Evolutionary conservation across 2,797 vertebrate species (phyloP), one percentile per base, ranked within the genome.

Genomic region (Phoebastria nigripes): DNA sequence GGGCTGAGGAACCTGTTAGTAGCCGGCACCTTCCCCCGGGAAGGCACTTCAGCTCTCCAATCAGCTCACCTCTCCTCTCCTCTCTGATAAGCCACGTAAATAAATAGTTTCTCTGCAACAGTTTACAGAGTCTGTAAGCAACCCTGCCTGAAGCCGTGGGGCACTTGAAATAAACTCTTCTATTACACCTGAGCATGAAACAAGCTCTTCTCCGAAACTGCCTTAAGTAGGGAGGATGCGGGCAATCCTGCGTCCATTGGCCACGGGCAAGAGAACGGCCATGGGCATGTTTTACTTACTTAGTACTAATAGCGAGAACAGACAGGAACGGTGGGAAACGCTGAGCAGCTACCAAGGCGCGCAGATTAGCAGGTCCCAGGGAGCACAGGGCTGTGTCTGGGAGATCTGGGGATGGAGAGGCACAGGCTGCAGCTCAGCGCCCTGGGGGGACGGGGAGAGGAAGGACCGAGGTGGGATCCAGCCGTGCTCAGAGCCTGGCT

Each of bases 191-290:
- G 59, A 82, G 44, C 39, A 6, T n/a, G 46, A 44, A 89, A 65
- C 29, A 51, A 76, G 29, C 47, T 87, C 42, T 71, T 82, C 62
- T 82, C 78, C 4, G 8, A 76, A 65, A 71, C 52, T 29, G 33
- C 22, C 21, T 47, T 20, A 47, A 89, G 54, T 10, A 49, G 74
- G 2, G 17, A 91, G 54, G 46, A 19, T 18, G 72, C 15, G 10
- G 69, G 21, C 61, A 89, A 37, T 74, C 69, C 31, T 78, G 49
- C 0, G 0, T 81, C 69, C 52, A 39, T 70, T 0, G 0, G 15
- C 72, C 7, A 2, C 3, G 4, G 0, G 0, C 47, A 61, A 54
- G 29, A 70, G 18, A 66, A 66, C 28, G 52, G 41, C 52, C 49
- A 19, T 14, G 24, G 44, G 15, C 25, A 10, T 44, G 12, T 81